Base-by-base conservation (phyloP, 2,888 invertebrate genomes). In the Schizotus pectinicornis region DNA sequence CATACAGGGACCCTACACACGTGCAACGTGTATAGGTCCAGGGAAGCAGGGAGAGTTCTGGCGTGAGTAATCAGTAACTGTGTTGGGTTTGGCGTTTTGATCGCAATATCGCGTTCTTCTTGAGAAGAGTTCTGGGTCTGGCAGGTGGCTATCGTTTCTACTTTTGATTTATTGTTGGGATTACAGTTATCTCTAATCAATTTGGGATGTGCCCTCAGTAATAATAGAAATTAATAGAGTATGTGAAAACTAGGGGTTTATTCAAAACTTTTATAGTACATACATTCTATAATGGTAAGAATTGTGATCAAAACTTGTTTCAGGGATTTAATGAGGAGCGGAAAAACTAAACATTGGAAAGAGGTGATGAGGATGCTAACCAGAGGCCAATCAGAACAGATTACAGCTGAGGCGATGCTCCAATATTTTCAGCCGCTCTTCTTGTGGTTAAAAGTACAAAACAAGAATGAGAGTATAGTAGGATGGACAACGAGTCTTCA, bases 401-500 rank as follows among this genome's bases (percentile, higher is more conserved):
- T 95, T 73, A 90, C 91, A 35, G 89, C 92, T 0, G 85, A 87
- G 63, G 85, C 94, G 0, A 82, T 95, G 67, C 80, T 92, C 32
- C 87, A 88, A 76, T 95, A 94, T 75, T 95, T 94, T 78, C 83
- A 89, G 61, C 95, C 94, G 0, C 78, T 95, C 9, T 83, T 86
- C 59, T 80, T 87, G 0, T 95, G 92, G 92, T 82, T 95, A 0
- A 84, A 88, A 50, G 85, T 88, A 1, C 88, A 91, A 72, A 92
- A 92, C 70, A 81, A 87, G 32, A 86, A 88, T 63, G 89, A 89
- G 68, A 83, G 84, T 1, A 81, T 89, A 0, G 85, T 90, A 9
- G 92, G 92, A 0, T 94, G 93, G 93, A 87, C 83, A 61, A 85
- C 87, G 0, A 87, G 82, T 72, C 83, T 83, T 61, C 84, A 88